These are phyloP conservation scores for Saccopteryx leptura DNA, from an alignment of 2,113 vertebrate genomes.

Conservation along the genomic window DNA sequence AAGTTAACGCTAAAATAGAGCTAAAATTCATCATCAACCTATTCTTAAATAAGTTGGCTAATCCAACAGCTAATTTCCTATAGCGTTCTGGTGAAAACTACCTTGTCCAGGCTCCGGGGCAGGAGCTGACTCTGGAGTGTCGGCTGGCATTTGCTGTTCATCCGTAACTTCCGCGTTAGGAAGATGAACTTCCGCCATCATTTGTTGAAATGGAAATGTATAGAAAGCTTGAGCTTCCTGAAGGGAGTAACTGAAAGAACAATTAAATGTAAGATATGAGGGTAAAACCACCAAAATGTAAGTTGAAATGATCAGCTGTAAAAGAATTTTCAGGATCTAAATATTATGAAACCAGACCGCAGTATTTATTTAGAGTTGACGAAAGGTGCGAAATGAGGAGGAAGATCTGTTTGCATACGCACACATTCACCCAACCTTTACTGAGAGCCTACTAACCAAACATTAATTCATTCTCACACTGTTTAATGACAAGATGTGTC, in stretches of 20 bases:
- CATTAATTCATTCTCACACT: not conserved
- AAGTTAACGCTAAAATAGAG: not conserved
- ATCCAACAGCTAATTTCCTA: not conserved
- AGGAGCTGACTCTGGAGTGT: slow-evolving; percentile 77
- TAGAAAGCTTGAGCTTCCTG: slow-evolving; percentile 88
- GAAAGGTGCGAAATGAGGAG: not conserved
- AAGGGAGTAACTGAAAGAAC: slow-evolving; percentile 87
- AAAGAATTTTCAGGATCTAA: not conserved
- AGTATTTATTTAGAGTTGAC: not conserved
- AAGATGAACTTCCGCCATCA: slow-evolving; percentile 82
- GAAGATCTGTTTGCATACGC: not conserved
- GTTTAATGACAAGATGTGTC: not conserved
- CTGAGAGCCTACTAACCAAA: not conserved
- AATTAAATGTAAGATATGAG: not conserved
- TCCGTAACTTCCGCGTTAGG: slow-evolving; percentile 79
- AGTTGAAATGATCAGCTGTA: not conserved
- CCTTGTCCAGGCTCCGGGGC: slow-evolving; percentile 87
- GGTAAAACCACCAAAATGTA: not conserved
- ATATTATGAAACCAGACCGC: not conserved
- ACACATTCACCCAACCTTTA: not conserved
- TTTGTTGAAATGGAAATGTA: slow-evolving; percentile 83
- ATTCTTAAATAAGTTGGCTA: not conserved
- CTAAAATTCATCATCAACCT: not conserved
- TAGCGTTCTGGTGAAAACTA: slow-evolving; percentile 46
- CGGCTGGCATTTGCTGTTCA: slow-evolving; percentile 81